Evolutionary conservation across 2,113 vertebrate genomes (phyloP).

Genomic region (Serinus canaria): DNA sequence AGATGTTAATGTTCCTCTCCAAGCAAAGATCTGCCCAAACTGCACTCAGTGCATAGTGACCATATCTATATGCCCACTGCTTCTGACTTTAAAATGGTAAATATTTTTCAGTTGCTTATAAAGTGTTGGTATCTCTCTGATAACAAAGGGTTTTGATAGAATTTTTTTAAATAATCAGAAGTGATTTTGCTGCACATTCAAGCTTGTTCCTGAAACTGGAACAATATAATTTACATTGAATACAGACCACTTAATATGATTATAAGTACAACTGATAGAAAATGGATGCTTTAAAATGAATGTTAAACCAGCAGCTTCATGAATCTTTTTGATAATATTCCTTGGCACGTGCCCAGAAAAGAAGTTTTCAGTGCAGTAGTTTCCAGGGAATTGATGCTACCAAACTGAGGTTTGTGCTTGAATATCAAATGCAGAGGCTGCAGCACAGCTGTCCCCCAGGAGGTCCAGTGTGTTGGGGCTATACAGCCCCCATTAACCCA

Average conservation of each 20-base stretch:
- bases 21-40: background rate
- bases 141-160: background rate
- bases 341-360: background rate
- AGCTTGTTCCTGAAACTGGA: background rate
- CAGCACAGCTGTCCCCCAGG: background rate
- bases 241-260: background rate
- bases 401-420: background rate
- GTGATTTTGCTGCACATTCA: background rate
- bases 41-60: background rate
- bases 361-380: background rate
- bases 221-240: background rate
- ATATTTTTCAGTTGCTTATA: background rate
- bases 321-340: background rate
- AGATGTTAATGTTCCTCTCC: constrained; percentile 42
- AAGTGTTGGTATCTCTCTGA: background rate
- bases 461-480: background rate
- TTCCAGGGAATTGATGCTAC: background rate
- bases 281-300: background rate
- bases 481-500: background rate
- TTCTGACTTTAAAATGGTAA: background rate
- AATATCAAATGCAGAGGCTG: background rate
- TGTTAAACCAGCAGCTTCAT: background rate
- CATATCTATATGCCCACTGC: background rate
- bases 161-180: background rate
- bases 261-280: background rate